A percentile compares a stretch with the other conserved stretches of the same genome.
Evolutionary conservation across 2,888 invertebrate genomes (phyloP).

Genomic region (Eupithecia tripunctaria): DNA sequence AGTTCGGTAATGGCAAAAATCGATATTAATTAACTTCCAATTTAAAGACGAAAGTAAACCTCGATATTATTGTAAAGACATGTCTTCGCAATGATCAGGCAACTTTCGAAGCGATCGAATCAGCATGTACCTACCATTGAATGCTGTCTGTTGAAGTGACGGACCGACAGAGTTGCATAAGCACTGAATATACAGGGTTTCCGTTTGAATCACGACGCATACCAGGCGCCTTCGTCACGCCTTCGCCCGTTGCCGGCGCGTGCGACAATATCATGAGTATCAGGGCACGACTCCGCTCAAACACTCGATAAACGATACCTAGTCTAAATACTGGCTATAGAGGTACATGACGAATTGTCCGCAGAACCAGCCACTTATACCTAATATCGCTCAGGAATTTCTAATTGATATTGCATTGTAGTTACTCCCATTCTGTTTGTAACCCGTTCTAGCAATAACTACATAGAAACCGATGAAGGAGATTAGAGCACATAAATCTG

Average conservation of each 20-base stretch:
- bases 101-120: conserved; percentile 51
- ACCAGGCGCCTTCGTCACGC: conserved; percentile 80
- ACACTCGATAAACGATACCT: conserved; percentile 62
- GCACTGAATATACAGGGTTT: conserved; percentile 80
- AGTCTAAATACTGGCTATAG: conserved; percentile 65
- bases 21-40: conserved; percentile 38
- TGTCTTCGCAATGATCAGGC: conserved; percentile 46
- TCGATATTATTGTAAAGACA: conserved; percentile 32
- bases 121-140: conserved; percentile 53
- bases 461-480: conserved; percentile 57
- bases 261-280: conserved; percentile 73
- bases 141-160: conserved; percentile 70
- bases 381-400: conserved; percentile 60
- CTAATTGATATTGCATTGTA: conserved; percentile 68
- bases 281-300: conserved; percentile 61
- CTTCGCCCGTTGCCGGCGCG: conserved; percentile 62
- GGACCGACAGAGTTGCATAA: conserved; percentile 77
- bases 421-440: conserved; percentile 59
- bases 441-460: conserved; percentile 55
- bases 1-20: conserved; percentile 34
- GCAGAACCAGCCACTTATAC: conserved; percentile 45
- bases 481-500: conserved; percentile 57
- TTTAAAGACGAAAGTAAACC: conserved; percentile 37
- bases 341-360: conserved; percentile 66
- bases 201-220: conserved; percentile 83